Base-by-base conservation (phyloP, 2,113 vertebrate species). In the Oceanodroma tethys region DNA sequence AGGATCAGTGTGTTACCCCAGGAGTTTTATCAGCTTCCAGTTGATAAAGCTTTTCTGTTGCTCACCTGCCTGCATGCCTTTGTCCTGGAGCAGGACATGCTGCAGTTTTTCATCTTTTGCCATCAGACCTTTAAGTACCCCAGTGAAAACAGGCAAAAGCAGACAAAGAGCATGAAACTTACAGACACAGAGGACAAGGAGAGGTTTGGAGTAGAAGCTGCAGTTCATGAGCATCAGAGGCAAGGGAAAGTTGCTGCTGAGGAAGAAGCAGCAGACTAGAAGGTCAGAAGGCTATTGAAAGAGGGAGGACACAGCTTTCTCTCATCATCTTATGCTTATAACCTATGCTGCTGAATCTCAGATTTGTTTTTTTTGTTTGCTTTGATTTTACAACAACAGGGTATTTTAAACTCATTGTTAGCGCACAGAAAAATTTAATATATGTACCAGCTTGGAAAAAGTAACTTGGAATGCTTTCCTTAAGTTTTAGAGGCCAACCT, bases 21-120 rank as follows among this genome's bases (percentile, higher is more conserved):
- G 89, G 68, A 92, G 88, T 76, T 96, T 90, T 76, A 93, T 94
- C 88, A 91, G 40, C 84, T 90, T 96, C 91, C 84, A 96, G 81
- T 65, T 84, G 92, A 89, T 94, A 72, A 91, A 81, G 65, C 21
- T 52, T 74, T 87, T 66, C 90, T 90, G 59, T 53, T 93, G n/a
- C 68, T 97, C 95, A 96, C 62, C 91, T 95, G 87, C 78, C 70
- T 74, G 78, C 52, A 38, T 60, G 62, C 78, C 74, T 93, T 95
- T 80, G 86, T 88, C 93, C 60, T 58, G 66, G 74, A 66, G 84
- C 71, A 73, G 71, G 82, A 32, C 74, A 8, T 1, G 14, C 84
- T 76, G 76, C 25, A 17, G 32, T 17, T 91, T 83, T 91, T 90
- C 78, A 90, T 89, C 81, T 82, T 93, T 81, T 93, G 74, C 89